phyloP scores from a whole-genome alignment of 2,113 vertebrate species.

The Nyctereutes procyonoides region DNA sequence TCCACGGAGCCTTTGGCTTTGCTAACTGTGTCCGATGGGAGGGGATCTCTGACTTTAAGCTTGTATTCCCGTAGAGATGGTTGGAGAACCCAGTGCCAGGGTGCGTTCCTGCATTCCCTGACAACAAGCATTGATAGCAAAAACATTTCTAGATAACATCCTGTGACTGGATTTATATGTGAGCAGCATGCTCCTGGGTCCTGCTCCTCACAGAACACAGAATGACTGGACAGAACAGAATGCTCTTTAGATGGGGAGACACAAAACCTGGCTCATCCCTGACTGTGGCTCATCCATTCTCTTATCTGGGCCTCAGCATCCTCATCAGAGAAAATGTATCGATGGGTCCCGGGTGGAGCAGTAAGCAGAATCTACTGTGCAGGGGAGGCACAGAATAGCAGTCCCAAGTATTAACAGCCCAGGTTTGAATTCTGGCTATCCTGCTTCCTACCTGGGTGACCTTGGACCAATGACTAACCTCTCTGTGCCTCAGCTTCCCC shows the following conservation, averaged over 20 bases:
- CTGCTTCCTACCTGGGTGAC: background rate
- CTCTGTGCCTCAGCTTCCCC: conserved; percentile 8
- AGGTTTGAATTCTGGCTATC: background rate
- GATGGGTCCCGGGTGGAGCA: background rate
- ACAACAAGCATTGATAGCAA: conserved; percentile 46
- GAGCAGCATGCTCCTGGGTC: background rate
- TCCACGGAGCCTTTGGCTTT: background rate
- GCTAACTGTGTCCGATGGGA: background rate
- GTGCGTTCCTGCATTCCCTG: background rate
- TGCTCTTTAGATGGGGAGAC: conserved; percentile 18
- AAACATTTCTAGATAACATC: conserved; percentile 71
- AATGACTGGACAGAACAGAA: conserved; percentile 61
- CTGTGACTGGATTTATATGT: conserved; percentile 33
- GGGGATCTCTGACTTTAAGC: background rate
- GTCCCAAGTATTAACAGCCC: background rate
- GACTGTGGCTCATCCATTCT: conserved; percentile 44
- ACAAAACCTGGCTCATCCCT: conserved; percentile 23
- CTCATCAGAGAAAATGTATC: background rate
- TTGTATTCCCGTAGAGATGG: background rate
- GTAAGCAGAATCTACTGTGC: background rate
- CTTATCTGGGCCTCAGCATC: background rate
- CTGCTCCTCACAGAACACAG: conserved; percentile 7
- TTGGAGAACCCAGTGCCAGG: background rate
- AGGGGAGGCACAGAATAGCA: background rate
- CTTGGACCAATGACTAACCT: background rate